These are phyloP conservation scores for Ips typographus DNA, from an alignment of 1,140 invertebrate species.

Conservation along the genomic window DNA sequence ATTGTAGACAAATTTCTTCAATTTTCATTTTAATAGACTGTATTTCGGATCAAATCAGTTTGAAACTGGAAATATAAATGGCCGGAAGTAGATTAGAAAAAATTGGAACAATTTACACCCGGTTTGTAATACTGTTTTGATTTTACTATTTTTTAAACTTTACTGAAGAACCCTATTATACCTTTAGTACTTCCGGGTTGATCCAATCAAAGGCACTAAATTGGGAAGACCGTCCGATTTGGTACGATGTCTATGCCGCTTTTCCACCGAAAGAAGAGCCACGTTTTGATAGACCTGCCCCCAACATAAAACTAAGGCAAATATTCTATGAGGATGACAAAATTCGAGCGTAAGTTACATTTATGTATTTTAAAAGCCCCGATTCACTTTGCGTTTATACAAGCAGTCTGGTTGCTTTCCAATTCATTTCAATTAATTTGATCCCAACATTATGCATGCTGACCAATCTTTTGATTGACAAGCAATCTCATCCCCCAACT, in stretches of 20 bases:
- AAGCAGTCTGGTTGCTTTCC: not conserved
- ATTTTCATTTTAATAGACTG: too few species aligned
- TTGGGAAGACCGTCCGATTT: slow-evolving; percentile 78
- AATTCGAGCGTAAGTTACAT: slow-evolving; percentile 73
- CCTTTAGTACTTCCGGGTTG: slow-evolving; percentile 71
- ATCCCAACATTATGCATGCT: not conserved
- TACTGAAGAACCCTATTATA: slow-evolving; percentile 1
- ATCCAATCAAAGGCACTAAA: slow-evolving; percentile 73
- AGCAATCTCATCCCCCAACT: too few species aligned
- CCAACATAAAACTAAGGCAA: slow-evolving; percentile 59
- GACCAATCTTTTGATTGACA: too few species aligned
- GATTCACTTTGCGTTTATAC: not conserved
- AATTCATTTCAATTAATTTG: not conserved
- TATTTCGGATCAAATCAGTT: too few species aligned
- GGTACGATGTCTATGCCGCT: slow-evolving; percentile 84
- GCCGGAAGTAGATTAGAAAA: slow-evolving; percentile 69
- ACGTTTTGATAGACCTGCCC: slow-evolving; percentile 63
- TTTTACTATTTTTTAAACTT: not conserved
- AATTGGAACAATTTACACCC: slow-evolving; percentile 70
- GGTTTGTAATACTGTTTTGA: slow-evolving; percentile 54
- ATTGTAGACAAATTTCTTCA: too few species aligned
- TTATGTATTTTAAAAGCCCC: not conserved
- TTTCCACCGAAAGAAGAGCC: slow-evolving; percentile 85
- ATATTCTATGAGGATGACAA: slow-evolving; percentile 88
- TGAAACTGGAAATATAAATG: slow-evolving; percentile 50